A percentile compares a stretch with the other conserved stretches of the same genome.
Evolutionary conservation across 2,797 vertebrate species (phyloP).

Genomic region (Rallus crepitans): DNA sequence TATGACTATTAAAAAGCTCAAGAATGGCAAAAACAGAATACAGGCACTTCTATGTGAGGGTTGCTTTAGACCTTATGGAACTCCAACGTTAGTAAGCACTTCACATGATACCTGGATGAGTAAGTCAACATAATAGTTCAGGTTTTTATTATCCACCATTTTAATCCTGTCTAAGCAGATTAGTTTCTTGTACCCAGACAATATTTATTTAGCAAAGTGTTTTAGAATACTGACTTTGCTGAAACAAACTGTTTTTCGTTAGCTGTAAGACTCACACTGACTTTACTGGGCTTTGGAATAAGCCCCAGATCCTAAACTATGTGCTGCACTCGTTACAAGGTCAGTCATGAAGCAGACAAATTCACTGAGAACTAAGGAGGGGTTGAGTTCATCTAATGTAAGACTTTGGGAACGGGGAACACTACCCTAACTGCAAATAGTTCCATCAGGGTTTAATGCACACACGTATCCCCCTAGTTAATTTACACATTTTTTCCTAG

Average conservation of each 20-base stretch:
- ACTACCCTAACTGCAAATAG: not conserved
- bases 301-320: not conserved
- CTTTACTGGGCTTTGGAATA: not conserved
- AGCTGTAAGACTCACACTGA: not conserved
- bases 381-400: not conserved
- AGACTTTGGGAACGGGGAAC: not conserved
- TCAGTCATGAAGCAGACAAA: not conserved
- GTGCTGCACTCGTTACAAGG: not conserved
- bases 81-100: constrained; percentile 62
- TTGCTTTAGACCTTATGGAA: constrained; percentile 70
- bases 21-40: constrained; percentile 75
- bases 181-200: not conserved
- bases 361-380: not conserved
- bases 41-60: constrained; percentile 79
- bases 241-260: not conserved
- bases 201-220: constrained; percentile 47
- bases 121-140: constrained; percentile 43
- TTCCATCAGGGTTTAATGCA: not conserved
- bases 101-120: constrained; percentile 61
- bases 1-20: constrained; percentile 73
- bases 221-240: constrained; percentile 8
- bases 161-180: constrained; percentile 31
- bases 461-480: not conserved
- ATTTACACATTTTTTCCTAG: not conserved
- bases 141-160: constrained; percentile 16